These are phyloP conservation scores for Laodelphax striatellus DNA, from an alignment of 1,140 invertebrate species.

Conservation along the genomic window DNA sequence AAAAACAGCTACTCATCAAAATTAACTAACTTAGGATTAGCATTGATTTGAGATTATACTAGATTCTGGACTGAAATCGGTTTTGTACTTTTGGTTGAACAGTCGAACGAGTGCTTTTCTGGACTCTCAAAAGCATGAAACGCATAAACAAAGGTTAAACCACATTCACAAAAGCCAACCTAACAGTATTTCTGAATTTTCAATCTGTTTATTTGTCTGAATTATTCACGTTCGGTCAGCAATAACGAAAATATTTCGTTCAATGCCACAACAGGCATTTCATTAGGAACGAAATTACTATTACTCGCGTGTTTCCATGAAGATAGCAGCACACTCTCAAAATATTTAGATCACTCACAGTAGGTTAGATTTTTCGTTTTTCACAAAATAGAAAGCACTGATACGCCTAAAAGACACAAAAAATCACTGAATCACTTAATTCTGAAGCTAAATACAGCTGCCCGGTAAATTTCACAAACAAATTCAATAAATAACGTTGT, in stretches of 20 bases:
- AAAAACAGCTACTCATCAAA: no score
- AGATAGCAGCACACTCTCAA: constrained; percentile 36
- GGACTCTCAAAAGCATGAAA: no score
- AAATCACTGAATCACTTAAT: background rate
- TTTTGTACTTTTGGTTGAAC: no score
- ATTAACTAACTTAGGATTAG: no score
- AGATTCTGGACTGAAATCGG: no score
- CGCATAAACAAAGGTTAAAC: no score
- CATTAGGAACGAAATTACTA: constrained; percentile 1
- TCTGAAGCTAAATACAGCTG: background rate
- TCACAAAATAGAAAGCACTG: background rate
- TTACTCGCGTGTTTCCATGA: constrained; percentile 32
- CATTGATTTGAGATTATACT: no score
- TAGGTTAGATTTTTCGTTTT: background rate
- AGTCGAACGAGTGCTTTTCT: no score
- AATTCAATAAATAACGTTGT: background rate
- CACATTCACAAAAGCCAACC: no score
- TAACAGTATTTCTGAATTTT: no score
- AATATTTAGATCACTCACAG: constrained; percentile 16
- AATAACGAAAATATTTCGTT: constrained; percentile 38
- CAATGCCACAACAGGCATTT: constrained; percentile 9
- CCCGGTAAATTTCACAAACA: background rate
- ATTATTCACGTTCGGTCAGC: constrained; percentile 23
- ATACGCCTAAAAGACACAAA: background rate
- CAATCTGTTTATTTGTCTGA: no score